A percentile compares a stretch with the other conserved stretches of the same genome.
These are phyloP conservation scores for Caracal caracal DNA, from an alignment of 2,113 vertebrate genomes.

Conservation along the genomic window DNA sequence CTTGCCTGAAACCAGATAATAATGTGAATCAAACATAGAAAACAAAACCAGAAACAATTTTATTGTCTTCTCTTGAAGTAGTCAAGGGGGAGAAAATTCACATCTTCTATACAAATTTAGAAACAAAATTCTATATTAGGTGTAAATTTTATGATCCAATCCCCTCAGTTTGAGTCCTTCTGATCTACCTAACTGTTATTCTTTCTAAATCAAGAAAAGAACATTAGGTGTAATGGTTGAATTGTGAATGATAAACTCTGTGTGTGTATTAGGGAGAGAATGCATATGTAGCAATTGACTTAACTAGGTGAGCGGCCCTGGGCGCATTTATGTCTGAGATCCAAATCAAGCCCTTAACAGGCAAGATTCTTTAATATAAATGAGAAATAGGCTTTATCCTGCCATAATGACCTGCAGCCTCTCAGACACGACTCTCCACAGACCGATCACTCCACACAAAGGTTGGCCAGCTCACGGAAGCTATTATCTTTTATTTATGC, in stretches of 20 bases:
- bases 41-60: conserved; percentile 42
- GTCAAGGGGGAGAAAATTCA: not conserved
- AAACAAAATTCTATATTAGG: not conserved
- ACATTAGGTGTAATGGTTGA: conserved; percentile 46
- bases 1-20: conserved; percentile 43
- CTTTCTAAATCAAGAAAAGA: conserved; percentile 64
- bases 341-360: conserved; percentile 80
- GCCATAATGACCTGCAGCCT: conserved; percentile 78
- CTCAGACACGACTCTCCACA: conserved; percentile 78
- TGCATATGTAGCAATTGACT: conserved; percentile 75
- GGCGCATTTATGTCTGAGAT: conserved; percentile 71
- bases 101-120: conserved; percentile 37
- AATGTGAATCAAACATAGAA: conserved; percentile 38
- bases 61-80: conserved; percentile 43
- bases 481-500: conserved; percentile 82
- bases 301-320: conserved; percentile 75
- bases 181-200: conserved; percentile 51
- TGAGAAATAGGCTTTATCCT: conserved; percentile 80
- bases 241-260: conserved; percentile 61
- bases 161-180: not conserved
- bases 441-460: conserved; percentile 73
- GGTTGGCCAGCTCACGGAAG: conserved; percentile 68
- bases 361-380: conserved; percentile 81
- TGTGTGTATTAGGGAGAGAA: conserved; percentile 63
- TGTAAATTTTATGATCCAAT: conserved; percentile 29